Conservation (phyloP, 2,888 invertebrate genomes). For the Anarsia innoxiella region DNA sequence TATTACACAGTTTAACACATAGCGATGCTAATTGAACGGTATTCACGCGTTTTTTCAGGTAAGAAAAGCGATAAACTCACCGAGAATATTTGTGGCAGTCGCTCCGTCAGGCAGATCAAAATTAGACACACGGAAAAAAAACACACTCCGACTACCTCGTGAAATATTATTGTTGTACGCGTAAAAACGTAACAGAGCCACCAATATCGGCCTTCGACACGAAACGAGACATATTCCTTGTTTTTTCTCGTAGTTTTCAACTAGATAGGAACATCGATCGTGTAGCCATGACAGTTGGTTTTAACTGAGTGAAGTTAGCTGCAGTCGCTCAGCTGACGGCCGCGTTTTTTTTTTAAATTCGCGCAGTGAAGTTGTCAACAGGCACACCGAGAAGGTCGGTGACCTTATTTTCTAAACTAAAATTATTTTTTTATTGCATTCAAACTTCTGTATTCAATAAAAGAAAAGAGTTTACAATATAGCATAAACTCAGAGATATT, state of each 20-base stretch:
- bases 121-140: conserved; percentile 64
- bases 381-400: conserved; percentile 37
- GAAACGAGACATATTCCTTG: conserved; percentile 58
- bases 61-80: conserved; percentile 53
- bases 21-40: too few species aligned
- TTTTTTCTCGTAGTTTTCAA: conserved; percentile 57
- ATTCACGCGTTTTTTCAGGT: too few species aligned
- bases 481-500: too few species aligned
- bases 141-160: conserved; percentile 42
- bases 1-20: too few species aligned
- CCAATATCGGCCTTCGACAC: conserved; percentile 34
- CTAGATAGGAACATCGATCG: conserved; percentile 62
- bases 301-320: conserved; percentile 57
- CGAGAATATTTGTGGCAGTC: conserved; percentile 52
- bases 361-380: conserved; percentile 44
- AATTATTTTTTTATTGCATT: too few species aligned
- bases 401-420: too few species aligned
- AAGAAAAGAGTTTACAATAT: too few species aligned
- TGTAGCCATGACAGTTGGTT: conserved; percentile 68
- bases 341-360: conserved; percentile 43
- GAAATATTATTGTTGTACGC: conserved; percentile 44
- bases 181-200: conserved; percentile 20
- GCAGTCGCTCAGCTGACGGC: conserved; percentile 57
- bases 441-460: too few species aligned
- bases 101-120: conserved; percentile 61